Evolutionary conservation across 1,140 invertebrate genomes (phyloP).

Genomic region (Aphidius ervi): DNA sequence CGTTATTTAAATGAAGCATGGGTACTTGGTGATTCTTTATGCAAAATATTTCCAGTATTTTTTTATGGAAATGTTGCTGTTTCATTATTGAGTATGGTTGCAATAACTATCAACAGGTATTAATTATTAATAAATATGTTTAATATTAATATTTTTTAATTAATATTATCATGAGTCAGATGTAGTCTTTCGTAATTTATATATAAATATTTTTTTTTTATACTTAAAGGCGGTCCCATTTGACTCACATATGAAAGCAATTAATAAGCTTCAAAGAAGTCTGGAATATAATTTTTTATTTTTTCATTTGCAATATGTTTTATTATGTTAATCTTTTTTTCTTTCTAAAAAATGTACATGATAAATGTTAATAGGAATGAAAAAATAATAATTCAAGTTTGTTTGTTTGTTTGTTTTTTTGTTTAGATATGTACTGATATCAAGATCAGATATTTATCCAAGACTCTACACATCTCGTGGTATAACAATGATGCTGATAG

Average conservation of each 20-base stretch:
- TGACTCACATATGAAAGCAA: conserved; percentile 15
- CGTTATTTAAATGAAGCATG: conserved; percentile 77
- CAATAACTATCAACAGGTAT: conserved; percentile 84
- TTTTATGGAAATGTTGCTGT: conserved; percentile 88
- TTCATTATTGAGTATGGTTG: conserved; percentile 83
- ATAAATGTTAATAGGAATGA: background rate
- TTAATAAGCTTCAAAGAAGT: conserved; percentile 11
- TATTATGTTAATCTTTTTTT: conserved; percentile 3
- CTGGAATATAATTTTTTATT: background rate
- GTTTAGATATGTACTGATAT: conserved; percentile 77
- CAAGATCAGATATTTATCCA: conserved; percentile 69
- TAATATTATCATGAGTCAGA: background rate
- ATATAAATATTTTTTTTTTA: conserved; percentile 5
- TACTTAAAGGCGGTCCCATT: conserved; percentile 2
- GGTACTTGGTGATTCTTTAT: conserved; percentile 74
- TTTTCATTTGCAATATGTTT: background rate
- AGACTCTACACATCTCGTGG: conserved; percentile 68
- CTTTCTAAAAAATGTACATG: no score
- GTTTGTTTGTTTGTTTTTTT: conserved; percentile 13
- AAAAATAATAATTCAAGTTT: conserved; percentile 2
- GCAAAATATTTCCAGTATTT: conserved; percentile 80
- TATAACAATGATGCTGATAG: conserved; percentile 70
- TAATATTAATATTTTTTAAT: background rate
- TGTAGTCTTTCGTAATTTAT: background rate
- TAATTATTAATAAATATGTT: background rate